Evolutionary conservation across 2,113 vertebrate genomes (phyloP).

Genomic region (Egretta garzetta): DNA sequence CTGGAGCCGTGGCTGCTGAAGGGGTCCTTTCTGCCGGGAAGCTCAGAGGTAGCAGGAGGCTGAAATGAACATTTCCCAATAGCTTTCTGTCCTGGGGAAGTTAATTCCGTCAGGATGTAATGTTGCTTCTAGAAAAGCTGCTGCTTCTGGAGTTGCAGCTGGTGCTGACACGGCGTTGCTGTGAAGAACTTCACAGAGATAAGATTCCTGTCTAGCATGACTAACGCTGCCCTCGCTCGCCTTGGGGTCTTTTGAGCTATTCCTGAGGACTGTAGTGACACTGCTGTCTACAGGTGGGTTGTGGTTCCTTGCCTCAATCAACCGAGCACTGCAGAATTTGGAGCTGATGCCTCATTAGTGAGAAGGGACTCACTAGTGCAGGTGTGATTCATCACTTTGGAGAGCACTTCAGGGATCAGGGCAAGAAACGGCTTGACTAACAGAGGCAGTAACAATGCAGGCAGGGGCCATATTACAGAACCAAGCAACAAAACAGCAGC

Average conservation of each 20-base stretch:
- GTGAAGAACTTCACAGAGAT: neutral
- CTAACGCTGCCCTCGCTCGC: neutral
- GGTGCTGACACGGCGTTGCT: neutral
- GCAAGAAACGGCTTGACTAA: constrained; percentile 10
- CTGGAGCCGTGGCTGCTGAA: neutral
- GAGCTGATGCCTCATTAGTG: constrained; percentile 40
- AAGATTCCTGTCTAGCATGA: neutral
- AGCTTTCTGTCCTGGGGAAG: neutral
- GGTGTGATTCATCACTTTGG: constrained; percentile 55
- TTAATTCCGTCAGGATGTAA: neutral
- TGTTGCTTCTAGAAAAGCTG: neutral
- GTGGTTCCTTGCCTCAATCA: neutral
- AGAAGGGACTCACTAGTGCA: constrained; percentile 21
- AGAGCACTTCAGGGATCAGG: constrained; percentile 37
- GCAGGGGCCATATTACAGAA: neutral
- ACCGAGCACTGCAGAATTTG: constrained; percentile 13
- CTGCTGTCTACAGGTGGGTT: constrained; percentile 3
- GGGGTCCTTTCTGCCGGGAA: neutral
- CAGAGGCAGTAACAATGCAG: neutral
- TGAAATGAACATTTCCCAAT: neutral
- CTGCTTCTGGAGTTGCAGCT: neutral
- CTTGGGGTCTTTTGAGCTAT: neutral
- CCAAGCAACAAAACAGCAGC: neutral
- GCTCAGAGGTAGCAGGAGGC: neutral
- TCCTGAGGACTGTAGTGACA: neutral